A percentile compares a stretch with the other conserved stretches of the same genome.
Evolutionary conservation across 2,888 invertebrate genomes (phyloP).

Genomic region (Masnerella sp.): DNA sequence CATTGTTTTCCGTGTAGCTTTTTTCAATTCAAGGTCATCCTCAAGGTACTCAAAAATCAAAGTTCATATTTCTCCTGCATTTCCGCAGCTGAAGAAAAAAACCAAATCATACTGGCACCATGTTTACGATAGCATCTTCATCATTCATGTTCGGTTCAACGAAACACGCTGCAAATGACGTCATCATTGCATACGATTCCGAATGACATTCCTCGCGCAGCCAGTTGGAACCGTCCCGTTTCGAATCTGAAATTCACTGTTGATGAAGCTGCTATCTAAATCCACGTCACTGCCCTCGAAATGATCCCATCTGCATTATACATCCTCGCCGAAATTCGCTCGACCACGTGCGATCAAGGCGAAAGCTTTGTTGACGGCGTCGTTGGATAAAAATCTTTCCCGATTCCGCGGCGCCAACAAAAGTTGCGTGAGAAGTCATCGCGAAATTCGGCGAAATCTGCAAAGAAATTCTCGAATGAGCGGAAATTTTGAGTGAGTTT

Average conservation of each 20-base stretch:
- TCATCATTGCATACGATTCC: too few relatives aligned
- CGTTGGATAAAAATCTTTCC: conserved; percentile 58
- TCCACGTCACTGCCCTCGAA: conserved; percentile 3
- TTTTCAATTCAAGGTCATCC: too few relatives aligned
- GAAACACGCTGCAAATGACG: too few relatives aligned
- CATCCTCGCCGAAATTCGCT: conserved; percentile 14
- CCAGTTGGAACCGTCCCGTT: background rate
- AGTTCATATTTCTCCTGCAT: too few relatives aligned
- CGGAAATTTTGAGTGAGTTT: background rate
- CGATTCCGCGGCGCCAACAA: conserved; percentile 45
- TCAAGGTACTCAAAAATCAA: too few relatives aligned
- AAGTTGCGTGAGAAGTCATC: conserved; percentile 49
- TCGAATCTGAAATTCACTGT: conserved; percentile 6
- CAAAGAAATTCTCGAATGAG: background rate
- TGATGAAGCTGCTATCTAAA: conserved; percentile 7
- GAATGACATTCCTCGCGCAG: background rate
- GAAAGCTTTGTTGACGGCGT: conserved; percentile 52
- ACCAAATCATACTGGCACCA: too few relatives aligned
- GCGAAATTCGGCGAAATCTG: conserved; percentile 44
- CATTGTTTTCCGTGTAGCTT: too few relatives aligned
- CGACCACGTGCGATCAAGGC: conserved; percentile 50
- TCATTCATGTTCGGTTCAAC: too few relatives aligned
- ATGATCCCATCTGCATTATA: background rate
- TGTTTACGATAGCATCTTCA: too few relatives aligned
- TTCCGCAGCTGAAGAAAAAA: too few relatives aligned